These are phyloP conservation scores for Cydia amplana DNA, from an alignment of 1,140 invertebrate species.

Conservation along the genomic window DNA sequence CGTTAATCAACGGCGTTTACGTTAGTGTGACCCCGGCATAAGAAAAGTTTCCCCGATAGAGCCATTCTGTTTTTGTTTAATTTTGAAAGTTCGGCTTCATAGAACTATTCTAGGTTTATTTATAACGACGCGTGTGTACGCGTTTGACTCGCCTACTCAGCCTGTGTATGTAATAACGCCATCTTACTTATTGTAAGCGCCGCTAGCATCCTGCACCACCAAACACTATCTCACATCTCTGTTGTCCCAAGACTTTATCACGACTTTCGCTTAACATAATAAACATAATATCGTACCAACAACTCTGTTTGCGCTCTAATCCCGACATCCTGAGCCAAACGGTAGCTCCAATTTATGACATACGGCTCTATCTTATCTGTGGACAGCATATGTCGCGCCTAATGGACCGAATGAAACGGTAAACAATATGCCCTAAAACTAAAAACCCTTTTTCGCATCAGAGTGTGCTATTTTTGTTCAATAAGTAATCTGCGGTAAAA, in stretches of 20 bases:
- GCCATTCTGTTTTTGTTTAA: too few species aligned
- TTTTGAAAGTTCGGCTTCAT: too few species aligned
- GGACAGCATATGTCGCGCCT: slow-evolving; percentile 69
- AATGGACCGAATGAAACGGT: slow-evolving; percentile 66
- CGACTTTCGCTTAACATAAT: slow-evolving; percentile 50
- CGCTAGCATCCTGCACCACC: background rate
- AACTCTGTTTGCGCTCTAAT: slow-evolving; percentile 66
- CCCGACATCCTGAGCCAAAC: slow-evolving; percentile 68
- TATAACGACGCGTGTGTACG: too few species aligned
- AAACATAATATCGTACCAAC: slow-evolving; percentile 49
- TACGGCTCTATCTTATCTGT: slow-evolving; percentile 77
- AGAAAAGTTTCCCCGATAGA: too few species aligned
- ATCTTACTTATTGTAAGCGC: too few species aligned
- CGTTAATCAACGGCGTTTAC: too few species aligned
- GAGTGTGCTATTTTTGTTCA: slow-evolving; percentile 53
- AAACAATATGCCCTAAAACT: slow-evolving; percentile 68
- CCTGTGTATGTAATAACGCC: too few species aligned
- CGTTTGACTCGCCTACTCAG: too few species aligned
- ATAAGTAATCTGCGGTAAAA: slow-evolving; percentile 37
- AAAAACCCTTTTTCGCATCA: slow-evolving; percentile 53
- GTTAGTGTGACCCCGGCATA: too few species aligned
- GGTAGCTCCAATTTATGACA: slow-evolving; percentile 74
- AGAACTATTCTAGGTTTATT: too few species aligned
- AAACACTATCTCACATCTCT: slow-evolving; percentile 56
- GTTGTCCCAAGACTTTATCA: slow-evolving; percentile 65